Evolutionary conservation across 2,113 vertebrate genomes (phyloP).

Genomic region (Anas platyrhynchos): DNA sequence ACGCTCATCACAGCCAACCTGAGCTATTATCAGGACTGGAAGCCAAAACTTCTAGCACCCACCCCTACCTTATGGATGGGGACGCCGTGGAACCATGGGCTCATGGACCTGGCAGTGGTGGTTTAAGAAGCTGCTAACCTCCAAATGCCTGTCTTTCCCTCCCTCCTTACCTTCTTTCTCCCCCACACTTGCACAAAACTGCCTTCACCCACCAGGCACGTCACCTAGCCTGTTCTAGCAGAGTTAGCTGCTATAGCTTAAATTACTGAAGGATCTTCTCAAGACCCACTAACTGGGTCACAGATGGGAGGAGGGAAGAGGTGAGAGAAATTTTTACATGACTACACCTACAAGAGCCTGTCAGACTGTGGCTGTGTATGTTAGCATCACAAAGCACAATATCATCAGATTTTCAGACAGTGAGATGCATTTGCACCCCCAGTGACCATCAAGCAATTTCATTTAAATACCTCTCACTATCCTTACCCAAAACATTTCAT

Average conservation of each 20-base stretch:
- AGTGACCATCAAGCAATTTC: not conserved
- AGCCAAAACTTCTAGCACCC: not conserved
- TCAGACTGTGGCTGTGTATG: not conserved
- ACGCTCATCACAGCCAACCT: not conserved
- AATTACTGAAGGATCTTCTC: not conserved
- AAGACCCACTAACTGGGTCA: not conserved
- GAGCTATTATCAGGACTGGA: not conserved
- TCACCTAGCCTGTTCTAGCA: not conserved
- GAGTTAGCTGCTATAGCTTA: not conserved
- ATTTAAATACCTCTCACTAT: not conserved
- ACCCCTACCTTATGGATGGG: not conserved
- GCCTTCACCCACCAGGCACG: not conserved
- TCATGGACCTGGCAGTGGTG: not conserved
- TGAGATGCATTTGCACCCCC: not conserved
- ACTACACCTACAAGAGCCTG: not conserved
- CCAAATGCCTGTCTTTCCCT: not conserved
- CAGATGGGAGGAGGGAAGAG: not conserved
- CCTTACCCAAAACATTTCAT: not conserved
- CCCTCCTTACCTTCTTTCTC: not conserved
- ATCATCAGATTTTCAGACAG: not conserved
- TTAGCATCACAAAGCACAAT: not conserved
- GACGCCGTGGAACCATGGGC: not conserved
- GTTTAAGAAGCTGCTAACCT: not conserved
- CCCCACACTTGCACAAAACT: fast-evolving
- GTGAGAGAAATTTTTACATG: not conserved